Evolutionary conservation across 1,140 invertebrate species (phyloP).

Genomic region (Eupeodes corollae): DNA sequence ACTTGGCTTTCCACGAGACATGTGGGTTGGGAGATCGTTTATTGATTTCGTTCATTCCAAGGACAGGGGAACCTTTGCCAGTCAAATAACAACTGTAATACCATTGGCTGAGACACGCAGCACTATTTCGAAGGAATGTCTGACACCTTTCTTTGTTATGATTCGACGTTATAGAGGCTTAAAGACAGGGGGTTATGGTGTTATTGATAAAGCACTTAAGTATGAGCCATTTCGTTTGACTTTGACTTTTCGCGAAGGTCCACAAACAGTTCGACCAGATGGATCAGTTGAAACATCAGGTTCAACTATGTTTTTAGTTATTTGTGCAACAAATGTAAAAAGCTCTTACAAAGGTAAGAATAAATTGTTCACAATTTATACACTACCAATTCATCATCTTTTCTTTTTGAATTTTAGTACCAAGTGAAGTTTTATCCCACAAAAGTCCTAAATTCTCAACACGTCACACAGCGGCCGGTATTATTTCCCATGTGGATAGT

Average conservation of each 20-base stretch:
- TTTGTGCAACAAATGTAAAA: slow-evolving; percentile 57
- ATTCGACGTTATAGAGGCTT: slow-evolving; percentile 41
- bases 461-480: slow-evolving; percentile 60
- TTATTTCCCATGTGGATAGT: slow-evolving; percentile 62
- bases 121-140: slow-evolving; percentile 21
- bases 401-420: slow-evolving; percentile 36
- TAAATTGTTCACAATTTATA: neutral
- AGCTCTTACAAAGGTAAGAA: slow-evolving; percentile 64
- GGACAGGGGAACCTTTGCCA: slow-evolving; percentile 52
- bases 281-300: slow-evolving; percentile 23
- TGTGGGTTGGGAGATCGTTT: slow-evolving; percentile 75
- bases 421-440: slow-evolving; percentile 45
- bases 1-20: slow-evolving; percentile 70
- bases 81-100: slow-evolving; percentile 45
- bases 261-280: slow-evolving; percentile 35
- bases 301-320: slow-evolving; percentile 51
- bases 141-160: slow-evolving; percentile 30
- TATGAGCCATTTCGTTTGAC: slow-evolving; percentile 66
- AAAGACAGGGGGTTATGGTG: slow-evolving; percentile 45
- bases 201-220: slow-evolving; percentile 46
- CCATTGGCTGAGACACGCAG: slow-evolving; percentile 39
- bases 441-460: slow-evolving; percentile 57
- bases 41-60: slow-evolving; percentile 75
- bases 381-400: neutral
- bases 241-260: slow-evolving; percentile 52